Base-by-base conservation (phyloP, 2,797 vertebrate species). In the Scolopax rusticola region DNA sequence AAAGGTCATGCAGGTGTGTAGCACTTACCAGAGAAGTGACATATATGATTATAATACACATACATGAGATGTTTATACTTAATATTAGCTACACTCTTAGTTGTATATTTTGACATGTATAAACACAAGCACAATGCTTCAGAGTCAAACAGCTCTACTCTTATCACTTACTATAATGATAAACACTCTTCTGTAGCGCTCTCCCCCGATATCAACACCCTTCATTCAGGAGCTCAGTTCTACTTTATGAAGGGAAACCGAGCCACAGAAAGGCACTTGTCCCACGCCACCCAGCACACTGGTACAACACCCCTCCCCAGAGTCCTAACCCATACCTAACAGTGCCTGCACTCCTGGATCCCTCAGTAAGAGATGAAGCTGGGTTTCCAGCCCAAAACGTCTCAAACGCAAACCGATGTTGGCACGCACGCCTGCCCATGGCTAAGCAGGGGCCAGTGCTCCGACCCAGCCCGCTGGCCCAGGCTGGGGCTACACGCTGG, bases 361-460 rank as follows among this genome's bases (percentile, higher is more conserved):
- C 4, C 7, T 12, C 33, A 30, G 2, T 2, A 28, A 16, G 40
- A 33, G 28, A 15, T 5, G 4, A 64, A 51, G 24, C 8, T 4
- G 40, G 1, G 3, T 15, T 71, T 45, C 3, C 2, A 11, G 47
- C 21, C 17, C 36, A 2, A 33, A 51, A 12, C 7, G 2, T 1
- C 57, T 11, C n/a, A 10, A 24, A 53, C 7, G 25, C 32, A 6
- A 27, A 19, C 5, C 5, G 4, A 3, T 1, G 36, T 0, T 1
- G 70, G 74, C 57, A 36, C 59, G 23, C 6, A 3, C 1, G 2
- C 28, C 4, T 43, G n/a, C 45, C 81, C 23, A 1, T 0, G 45
- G 30, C 68, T 5, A 8, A 18, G 0, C 14, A 51, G 33, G 41
- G 40, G 36, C 36, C 64, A 6, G 33, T 1, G 36, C 36, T 56